These are phyloP conservation scores for Centroberyx gerrardi DNA, from an alignment of 2,797 vertebrate genomes.

Conservation along the genomic window DNA sequence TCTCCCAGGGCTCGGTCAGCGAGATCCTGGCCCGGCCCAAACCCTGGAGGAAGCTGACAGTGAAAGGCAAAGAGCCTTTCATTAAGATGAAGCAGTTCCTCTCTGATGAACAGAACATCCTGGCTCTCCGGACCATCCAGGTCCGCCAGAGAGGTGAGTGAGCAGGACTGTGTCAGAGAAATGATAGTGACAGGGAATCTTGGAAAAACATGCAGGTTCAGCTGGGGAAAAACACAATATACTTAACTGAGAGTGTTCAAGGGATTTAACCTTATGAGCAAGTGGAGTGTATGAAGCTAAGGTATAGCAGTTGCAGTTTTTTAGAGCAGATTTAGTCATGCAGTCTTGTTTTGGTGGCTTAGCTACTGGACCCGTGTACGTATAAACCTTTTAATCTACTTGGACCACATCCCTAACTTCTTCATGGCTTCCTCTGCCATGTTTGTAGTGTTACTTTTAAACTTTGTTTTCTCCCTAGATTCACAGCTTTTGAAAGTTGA, in stretches of 20 bases:
- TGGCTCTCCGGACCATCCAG: slow-evolving; percentile 98
- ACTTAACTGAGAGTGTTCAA: slow-evolving; percentile 1
- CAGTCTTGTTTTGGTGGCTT: slow-evolving; percentile 49
- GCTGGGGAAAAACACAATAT: neutral
- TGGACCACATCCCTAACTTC: slow-evolving; percentile 75
- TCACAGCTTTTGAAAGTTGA: slow-evolving; percentile 85
- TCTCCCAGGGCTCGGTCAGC: slow-evolving; percentile 98
- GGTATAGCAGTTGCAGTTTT: neutral
- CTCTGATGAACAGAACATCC: slow-evolving; percentile 97
- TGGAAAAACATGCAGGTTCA: neutral
- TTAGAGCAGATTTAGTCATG: slow-evolving; percentile 15
- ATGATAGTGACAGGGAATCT: neutral
- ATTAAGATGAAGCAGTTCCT: slow-evolving; percentile 99
- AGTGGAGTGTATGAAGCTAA: neutral
- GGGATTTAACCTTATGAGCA: neutral
- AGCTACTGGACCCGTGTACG: slow-evolving; percentile 53
- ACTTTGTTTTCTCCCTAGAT: slow-evolving; percentile 88
- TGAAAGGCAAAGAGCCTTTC: slow-evolving; percentile 99
- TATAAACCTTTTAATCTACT: slow-evolving; percentile 75
- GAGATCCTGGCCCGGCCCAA: slow-evolving; percentile 98
- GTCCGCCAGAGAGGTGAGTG: slow-evolving; percentile 98
- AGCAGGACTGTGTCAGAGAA: slow-evolving; percentile 1
- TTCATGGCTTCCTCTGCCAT: slow-evolving; percentile 71
- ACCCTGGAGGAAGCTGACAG: slow-evolving; percentile 98
- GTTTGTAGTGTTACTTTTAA: slow-evolving; percentile 87